A percentile compares a stretch with the other conserved stretches of the same genome.
Conservation (phyloP, 2,888 invertebrate genomes). For the Helleia helle region DNA sequence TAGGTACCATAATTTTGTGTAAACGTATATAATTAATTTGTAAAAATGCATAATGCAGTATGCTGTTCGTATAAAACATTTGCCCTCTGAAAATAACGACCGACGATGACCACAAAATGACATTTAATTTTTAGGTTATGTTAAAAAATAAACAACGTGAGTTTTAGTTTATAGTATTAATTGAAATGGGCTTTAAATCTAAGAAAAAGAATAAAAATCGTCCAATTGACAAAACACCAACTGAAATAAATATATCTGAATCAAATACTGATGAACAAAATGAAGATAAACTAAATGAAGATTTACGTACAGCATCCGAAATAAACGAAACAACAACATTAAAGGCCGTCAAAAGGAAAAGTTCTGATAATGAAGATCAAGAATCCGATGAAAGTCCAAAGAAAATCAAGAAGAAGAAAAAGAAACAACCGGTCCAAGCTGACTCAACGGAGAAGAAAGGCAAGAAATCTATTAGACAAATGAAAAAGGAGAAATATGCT, state of each 20-base stretch:
- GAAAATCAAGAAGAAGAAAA: slow-evolving; percentile 44
- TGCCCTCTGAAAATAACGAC: no score
- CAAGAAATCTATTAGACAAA: slow-evolving; percentile 76
- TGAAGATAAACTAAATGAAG: slow-evolving; percentile 14
- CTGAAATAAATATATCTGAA: slow-evolving; percentile 1
- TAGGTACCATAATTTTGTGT: no score
- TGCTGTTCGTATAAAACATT: no score
- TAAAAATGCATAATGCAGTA: no score
- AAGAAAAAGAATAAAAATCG: slow-evolving; percentile 20
- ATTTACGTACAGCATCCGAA: no score
- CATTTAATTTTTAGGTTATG: slow-evolving; percentile 8
- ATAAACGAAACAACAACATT: slow-evolving; percentile 21
- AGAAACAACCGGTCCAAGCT: slow-evolving; percentile 36
- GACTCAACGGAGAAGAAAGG: slow-evolving; percentile 46
- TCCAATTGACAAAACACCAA: slow-evolving; percentile 7
- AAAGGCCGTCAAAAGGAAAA: slow-evolving; percentile 19
- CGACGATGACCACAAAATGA: no score
- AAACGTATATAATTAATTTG: no score
- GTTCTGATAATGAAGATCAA: slow-evolving; percentile 33
- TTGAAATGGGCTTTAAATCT: slow-evolving; percentile 21
- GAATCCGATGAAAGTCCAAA: slow-evolving; percentile 34
- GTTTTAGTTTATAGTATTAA: slow-evolving; percentile 13
- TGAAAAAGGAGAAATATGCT: slow-evolving; percentile 77
- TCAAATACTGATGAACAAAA: slow-evolving; percentile 16
- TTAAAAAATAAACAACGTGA: slow-evolving; percentile 5